Percentiles rank a stretch among this genome's conserved stretches.
phyloP scores from a whole-genome alignment of 2,113 vertebrate genomes.

The Sapayoa aenigma region DNA sequence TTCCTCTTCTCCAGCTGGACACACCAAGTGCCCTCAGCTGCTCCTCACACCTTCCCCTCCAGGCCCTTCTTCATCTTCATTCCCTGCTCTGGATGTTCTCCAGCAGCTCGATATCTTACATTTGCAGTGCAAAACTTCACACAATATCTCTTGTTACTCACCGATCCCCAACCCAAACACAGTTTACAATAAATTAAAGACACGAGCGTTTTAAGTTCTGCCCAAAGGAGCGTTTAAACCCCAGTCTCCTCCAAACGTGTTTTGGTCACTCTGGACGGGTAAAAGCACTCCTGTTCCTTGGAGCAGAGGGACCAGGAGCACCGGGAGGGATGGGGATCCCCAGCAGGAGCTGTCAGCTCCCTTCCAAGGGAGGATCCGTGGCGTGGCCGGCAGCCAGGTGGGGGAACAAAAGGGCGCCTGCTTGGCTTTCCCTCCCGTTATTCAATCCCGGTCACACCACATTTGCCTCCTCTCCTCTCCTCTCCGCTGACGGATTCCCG shows the following conservation, averaged over 20 bases:
- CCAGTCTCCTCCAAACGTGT: background rate
- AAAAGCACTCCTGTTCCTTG: fast-evolving
- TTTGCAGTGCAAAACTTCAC: background rate
- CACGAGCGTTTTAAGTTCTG: background rate
- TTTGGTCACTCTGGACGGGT: background rate
- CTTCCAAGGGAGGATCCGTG: slow-evolving; percentile 1
- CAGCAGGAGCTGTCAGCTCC: slow-evolving; percentile 3
- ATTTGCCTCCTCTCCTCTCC: background rate
- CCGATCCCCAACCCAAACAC: background rate
- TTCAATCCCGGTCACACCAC: background rate
- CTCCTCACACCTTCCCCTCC: background rate
- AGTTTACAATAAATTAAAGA: background rate
- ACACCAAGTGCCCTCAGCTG: background rate
- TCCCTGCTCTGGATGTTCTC: background rate
- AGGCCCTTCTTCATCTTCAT: background rate
- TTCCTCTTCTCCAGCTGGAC: background rate
- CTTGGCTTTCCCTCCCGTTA: slow-evolving; percentile 4
- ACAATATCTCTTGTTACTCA: background rate
- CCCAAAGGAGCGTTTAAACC: fast-evolving
- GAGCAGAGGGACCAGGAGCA: background rate
- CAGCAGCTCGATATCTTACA: background rate
- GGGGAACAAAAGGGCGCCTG: slow-evolving; percentile 33
- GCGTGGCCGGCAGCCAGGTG: slow-evolving; percentile 34
- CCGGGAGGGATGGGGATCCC: background rate
- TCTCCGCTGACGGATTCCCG: background rate